Evolutionary conservation across 37 sponge, comb jelly and placozoan species (phyloP).

Genomic region (Geodia barretti): DNA sequence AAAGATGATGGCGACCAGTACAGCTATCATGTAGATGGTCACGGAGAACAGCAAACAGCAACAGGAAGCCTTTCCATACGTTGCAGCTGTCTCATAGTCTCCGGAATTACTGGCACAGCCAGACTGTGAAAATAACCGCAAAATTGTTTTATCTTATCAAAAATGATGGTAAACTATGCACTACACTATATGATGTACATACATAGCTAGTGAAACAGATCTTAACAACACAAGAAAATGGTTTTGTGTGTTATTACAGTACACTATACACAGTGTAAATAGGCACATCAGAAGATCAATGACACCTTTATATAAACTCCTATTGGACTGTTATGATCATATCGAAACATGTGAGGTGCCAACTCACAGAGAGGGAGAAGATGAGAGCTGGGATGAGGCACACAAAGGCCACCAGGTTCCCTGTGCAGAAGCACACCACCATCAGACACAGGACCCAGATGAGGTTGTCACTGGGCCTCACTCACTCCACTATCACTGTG

Average conservation of each 20-base stretch:
- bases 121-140: background rate
- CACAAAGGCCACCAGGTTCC: constrained; percentile 1
- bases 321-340: too few relatives aligned
- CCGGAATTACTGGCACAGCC: constrained; percentile 13
- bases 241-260: too few relatives aligned
- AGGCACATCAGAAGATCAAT: background rate
- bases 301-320: background rate
- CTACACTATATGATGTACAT: background rate
- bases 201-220: background rate
- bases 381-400: constrained; percentile 39
- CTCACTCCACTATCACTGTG: background rate
- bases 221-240: too few relatives aligned
- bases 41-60: constrained; percentile 7
- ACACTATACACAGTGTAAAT: too few relatives aligned
- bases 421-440: constrained; percentile 16
- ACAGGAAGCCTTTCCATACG: constrained; percentile 16
- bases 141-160: background rate
- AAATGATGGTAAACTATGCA: background rate
- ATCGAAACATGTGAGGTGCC: background rate
- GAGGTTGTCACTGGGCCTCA: background rate
- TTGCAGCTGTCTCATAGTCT: constrained; percentile 22
- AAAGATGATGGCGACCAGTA: too few relatives aligned
- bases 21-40: background rate
- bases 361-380: constrained; percentile 31
- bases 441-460: constrained; percentile 16